Evolutionary conservation across 2,113 vertebrate genomes (phyloP), one percentile per base, ranked within the genome.

Genomic region (Cathartes aura): DNA sequence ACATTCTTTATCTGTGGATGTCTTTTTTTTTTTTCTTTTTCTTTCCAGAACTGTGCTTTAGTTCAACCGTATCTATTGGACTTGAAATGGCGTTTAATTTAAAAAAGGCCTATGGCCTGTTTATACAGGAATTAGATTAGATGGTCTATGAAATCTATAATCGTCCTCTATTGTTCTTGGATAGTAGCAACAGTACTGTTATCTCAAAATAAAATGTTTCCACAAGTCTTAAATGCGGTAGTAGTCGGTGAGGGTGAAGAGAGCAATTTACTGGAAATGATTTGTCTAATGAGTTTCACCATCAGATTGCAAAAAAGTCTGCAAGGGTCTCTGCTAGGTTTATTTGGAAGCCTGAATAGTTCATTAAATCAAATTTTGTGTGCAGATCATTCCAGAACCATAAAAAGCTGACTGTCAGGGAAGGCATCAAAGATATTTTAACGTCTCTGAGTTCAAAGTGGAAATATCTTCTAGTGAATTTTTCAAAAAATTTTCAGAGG

Each of bases 121-220:
- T 97, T 93, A 27, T 63, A 55, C 90, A 90, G 63, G 95, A 93
- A 91, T 90, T 75, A 85, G 48, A 68, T 75, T 23, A 91, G 94
- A 63, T 93, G 56, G 50, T 76, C 80, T 91, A 7, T 50, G 83
- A 91, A 87, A 92, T 81, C 68, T 42, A 12, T 82, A 91, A 72
- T 87, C 15, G 7, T 42, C 58, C 50, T 58, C 71, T 96, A 1
- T 96, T 95, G 82, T 94, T 97, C 74, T 97, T 97, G 95, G 96
- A 92, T 18, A 59, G 71, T 6, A n/a, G 48, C 85, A 88, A 5
- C 74, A 80, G 63, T 50, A 2, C 83, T 79, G 36, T 71, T 82
- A 89, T 82, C 94, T 92, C 40, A 8, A 72, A 84, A 73, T 56
- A 81, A 90, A 82, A 68, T 52, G 56, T 91, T 95, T 95, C 91